Conservation (phyloP, 2,888 invertebrate species). For the Sialis fuliginosa region DNA sequence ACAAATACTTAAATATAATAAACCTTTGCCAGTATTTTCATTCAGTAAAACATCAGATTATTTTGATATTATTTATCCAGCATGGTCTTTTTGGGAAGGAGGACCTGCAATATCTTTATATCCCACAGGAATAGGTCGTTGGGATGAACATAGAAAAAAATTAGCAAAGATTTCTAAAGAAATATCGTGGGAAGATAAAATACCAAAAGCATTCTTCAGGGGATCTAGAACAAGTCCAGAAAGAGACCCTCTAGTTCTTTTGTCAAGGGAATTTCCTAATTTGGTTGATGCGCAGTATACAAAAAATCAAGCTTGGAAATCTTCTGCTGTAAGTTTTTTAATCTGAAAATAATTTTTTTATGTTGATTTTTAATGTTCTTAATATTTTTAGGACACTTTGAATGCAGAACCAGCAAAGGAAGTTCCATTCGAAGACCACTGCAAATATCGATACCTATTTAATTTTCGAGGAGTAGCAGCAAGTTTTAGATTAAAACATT, state of each 20-base stretch:
- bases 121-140: slow-evolving; percentile 83
- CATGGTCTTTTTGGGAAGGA: slow-evolving; percentile 98
- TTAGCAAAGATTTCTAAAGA: slow-evolving; percentile 45
- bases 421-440: slow-evolving; percentile 80
- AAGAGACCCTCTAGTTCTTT: slow-evolving; percentile 68
- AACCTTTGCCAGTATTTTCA: slow-evolving; percentile 68
- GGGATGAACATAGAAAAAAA: slow-evolving; percentile 68
- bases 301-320: slow-evolving; percentile 98
- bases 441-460: slow-evolving; percentile 83
- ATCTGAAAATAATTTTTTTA: neutral
- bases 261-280: slow-evolving; percentile 57
- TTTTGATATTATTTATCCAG: slow-evolving; percentile 85
- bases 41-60: slow-evolving; percentile 83
- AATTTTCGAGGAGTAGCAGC: slow-evolving; percentile 96
- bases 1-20: slow-evolving; percentile 50
- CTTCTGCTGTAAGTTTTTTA: slow-evolving; percentile 43
- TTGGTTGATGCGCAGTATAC: slow-evolving; percentile 88
- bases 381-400: slow-evolving; percentile 60
- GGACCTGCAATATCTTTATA: slow-evolving; percentile 91
- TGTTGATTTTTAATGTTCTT: neutral
- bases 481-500: slow-evolving; percentile 90
- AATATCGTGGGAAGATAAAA: slow-evolving; percentile 63
- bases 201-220: slow-evolving; percentile 62
- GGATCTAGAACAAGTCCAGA: slow-evolving; percentile 88
- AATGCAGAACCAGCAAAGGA: slow-evolving; percentile 68